Evolutionary conservation across 2,888 invertebrate genomes (phyloP), one percentile per base, ranked within the genome.

Genomic region (Trilocha varians): DNA sequence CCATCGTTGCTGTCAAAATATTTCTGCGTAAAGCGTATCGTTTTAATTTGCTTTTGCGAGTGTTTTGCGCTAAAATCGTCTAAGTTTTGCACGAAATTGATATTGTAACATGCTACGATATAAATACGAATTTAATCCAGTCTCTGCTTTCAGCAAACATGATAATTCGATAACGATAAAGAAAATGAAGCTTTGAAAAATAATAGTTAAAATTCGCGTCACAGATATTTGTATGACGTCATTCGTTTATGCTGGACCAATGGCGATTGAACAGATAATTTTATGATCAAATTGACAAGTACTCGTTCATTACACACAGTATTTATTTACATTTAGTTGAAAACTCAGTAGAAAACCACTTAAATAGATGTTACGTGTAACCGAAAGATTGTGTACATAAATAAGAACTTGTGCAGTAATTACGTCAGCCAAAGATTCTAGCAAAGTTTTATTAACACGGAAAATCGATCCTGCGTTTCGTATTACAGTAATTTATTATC

Each of bases 251-350:
- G 64, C 47, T 76, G 77, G 76, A 73, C 85, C 85, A 85, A 85
- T 85, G 53, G 64, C 50, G 65, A 57, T 54, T 44, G 70, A 77
- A 78, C 86, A 78, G 68, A 85, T 84, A 82, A 69, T 78, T 75
- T 71, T 57, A 65, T 62, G 65, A 59, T 59, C 55, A 80, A 83
- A 80, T 82, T 83, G 82, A 75, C 82, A 82, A 80, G 78, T 82
- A 63, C 58, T 57, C 57, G 59, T 58, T 59, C 64, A 66, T 46
- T 51, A 56, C 5, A 18, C 25, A 25, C 50, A 67, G 61, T 79
- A 78, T 78, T 78, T 82, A 80, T 82, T 82, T 82, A 80, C 76
- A 66, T 69, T 25, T 25, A 25, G 25, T 25, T 25, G 58, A 63
- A 65, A 70, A 62, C 59, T 25, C 11, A 25, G 25, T 25, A 9